Evolutionary conservation across 2,888 invertebrate genomes (phyloP).

Genomic region (Tenthredo notha): DNA sequence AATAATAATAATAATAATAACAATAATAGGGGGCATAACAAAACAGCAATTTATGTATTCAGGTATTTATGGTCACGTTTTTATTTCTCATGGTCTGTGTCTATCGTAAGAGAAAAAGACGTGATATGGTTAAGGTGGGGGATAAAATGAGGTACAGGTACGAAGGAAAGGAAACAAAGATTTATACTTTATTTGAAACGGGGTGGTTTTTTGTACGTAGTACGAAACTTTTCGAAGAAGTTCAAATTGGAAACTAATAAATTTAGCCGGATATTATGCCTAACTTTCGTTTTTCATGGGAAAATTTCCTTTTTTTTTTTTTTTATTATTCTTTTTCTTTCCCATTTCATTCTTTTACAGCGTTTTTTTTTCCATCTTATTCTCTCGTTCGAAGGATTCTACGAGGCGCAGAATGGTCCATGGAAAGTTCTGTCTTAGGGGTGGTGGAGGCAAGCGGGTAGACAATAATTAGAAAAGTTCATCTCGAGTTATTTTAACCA

Average conservation of each 20-base stretch:
- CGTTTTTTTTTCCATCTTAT: neutral
- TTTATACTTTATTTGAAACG: constrained; percentile 2
- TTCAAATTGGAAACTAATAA: constrained; percentile 46
- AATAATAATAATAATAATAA: neutral
- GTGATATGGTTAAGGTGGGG: neutral
- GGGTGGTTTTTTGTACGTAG: neutral
- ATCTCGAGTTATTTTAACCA: constrained; percentile 14
- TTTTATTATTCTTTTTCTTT: neutral
- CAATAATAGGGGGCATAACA: neutral
- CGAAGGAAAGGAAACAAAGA: neutral
- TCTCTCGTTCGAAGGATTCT: neutral
- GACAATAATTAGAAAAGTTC: constrained; percentile 24
- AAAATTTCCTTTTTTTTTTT: neutral
- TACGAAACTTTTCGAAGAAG: neutral
- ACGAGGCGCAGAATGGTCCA: neutral
- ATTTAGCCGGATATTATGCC: constrained; percentile 15
- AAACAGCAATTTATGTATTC: constrained; percentile 3
- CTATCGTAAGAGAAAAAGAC: neutral
- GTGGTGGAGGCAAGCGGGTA: neutral
- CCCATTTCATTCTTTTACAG: neutral
- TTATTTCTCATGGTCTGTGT: neutral
- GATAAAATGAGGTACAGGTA: neutral
- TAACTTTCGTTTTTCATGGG: constrained; percentile 20
- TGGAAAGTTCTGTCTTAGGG: neutral
- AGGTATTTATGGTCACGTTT: neutral